These are phyloP conservation scores for Halocaridina rubra DNA, from an alignment of 2,888 invertebrate species.

Conservation along the genomic window DNA sequence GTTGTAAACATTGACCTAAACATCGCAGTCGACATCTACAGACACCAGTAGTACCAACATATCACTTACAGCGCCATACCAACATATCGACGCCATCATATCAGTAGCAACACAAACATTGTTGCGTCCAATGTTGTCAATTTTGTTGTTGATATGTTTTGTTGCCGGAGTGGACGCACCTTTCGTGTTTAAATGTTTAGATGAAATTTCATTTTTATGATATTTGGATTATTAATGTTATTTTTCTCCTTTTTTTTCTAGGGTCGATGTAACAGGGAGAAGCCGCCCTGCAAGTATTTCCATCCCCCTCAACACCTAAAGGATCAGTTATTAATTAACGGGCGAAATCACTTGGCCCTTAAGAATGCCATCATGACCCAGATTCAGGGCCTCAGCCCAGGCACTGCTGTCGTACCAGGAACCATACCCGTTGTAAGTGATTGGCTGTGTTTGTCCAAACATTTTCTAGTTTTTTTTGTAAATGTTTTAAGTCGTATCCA, in stretches of 20 bases:
- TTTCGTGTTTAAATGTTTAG: too few relatives aligned
- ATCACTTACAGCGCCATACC: too few relatives aligned
- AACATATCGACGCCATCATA: too few relatives aligned
- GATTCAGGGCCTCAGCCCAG: conserved; percentile 58
- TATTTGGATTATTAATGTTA: neutral
- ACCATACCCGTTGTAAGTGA: conserved; percentile 50
- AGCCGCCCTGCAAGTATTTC: conserved; percentile 99
- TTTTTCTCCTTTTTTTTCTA: conserved; percentile 72
- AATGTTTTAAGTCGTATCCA: too few relatives aligned
- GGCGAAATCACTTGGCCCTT: conserved; percentile 98
- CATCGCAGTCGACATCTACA: too few relatives aligned
- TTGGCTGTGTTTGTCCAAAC: neutral
- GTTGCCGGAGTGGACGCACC: too few relatives aligned
- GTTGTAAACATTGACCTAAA: too few relatives aligned
- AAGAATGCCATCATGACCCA: conserved; percentile 91
- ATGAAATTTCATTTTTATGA: neutral
- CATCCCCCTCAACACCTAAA: conserved; percentile 99
- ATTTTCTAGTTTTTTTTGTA: too few relatives aligned
- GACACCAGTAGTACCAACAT: too few relatives aligned
- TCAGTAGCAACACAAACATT: too few relatives aligned
- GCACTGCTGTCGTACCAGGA: conserved; percentile 49
- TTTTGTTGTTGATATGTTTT: too few relatives aligned
- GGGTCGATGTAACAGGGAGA: conserved; percentile 99
- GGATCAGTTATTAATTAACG: conserved; percentile 99
- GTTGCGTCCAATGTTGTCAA: too few relatives aligned